These are phyloP conservation scores for Coendou prehensilis DNA, from an alignment of 2,797 vertebrate species.

Conservation along the genomic window DNA sequence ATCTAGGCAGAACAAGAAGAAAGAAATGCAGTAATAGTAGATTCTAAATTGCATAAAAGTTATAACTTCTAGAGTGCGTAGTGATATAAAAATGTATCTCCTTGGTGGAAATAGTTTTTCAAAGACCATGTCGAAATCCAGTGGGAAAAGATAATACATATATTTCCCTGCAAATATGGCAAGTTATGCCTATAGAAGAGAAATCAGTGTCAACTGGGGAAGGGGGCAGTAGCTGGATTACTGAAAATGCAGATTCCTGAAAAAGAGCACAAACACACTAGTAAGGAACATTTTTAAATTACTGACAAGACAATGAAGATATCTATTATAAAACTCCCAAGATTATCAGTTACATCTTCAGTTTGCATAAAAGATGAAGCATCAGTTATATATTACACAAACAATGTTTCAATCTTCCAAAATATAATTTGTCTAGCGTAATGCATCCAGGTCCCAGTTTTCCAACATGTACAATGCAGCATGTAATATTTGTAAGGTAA, in stretches of 20 bases:
- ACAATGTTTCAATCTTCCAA: constrained; percentile 60
- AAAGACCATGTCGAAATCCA: constrained; percentile 35
- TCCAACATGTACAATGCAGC: constrained; percentile 64
- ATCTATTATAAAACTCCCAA: constrained; percentile 75
- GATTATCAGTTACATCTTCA: constrained; percentile 74
- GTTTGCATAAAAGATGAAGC: constrained; percentile 73
- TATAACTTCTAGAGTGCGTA: neutral
- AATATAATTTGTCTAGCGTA: neutral
- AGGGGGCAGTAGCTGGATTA: constrained; percentile 88
- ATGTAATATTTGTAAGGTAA: neutral
- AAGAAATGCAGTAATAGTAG: accelerated
- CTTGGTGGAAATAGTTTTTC: constrained; percentile 25
- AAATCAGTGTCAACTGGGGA: constrained; percentile 90
- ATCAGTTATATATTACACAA: constrained; percentile 77
- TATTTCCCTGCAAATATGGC: constrained; percentile 24
- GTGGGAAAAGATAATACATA: neutral
- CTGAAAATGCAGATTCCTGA: constrained; percentile 90
- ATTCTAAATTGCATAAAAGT: neutral
- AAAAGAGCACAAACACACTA: constrained; percentile 89
- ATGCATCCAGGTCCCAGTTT: constrained; percentile 79
- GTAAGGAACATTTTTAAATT: constrained; percentile 72
- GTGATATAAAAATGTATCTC: neutral
- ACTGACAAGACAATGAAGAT: constrained; percentile 70
- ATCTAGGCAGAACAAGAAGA: neutral
- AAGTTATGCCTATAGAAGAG: constrained; percentile 88